phyloP scores from a whole-genome alignment of 2,797 vertebrate species.

The Champsocephalus gunnari region DNA sequence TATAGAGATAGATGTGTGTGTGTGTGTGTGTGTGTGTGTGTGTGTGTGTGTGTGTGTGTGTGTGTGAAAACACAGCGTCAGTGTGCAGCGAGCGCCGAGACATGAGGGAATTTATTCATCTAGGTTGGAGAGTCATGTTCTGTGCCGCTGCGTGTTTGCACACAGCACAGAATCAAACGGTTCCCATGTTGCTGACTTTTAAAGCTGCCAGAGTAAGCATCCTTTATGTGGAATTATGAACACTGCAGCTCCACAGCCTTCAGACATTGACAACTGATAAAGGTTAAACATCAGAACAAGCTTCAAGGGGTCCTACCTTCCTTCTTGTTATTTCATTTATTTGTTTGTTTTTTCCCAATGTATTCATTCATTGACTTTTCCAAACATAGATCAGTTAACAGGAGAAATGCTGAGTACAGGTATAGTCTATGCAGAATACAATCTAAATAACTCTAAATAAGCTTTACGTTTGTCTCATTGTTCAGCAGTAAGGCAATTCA shows the following conservation, averaged over 20 bases:
- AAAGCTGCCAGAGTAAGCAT: slow-evolving; percentile 20
- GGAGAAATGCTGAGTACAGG: too few relatives aligned
- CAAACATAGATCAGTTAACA: too few relatives aligned
- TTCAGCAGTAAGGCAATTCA: too few relatives aligned
- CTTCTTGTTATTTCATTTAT: too few relatives aligned
- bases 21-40: slow-evolving; percentile 16
- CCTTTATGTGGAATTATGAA: slow-evolving; percentile 50
- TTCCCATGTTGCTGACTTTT: slow-evolving; percentile 49
- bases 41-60: background rate
- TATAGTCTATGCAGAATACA: too few relatives aligned
- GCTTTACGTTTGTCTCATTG: too few relatives aligned
- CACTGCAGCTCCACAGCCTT: slow-evolving; percentile 28
- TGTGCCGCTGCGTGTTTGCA: slow-evolving; percentile 62
- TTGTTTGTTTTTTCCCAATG: too few relatives aligned
- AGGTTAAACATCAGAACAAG: slow-evolving; percentile 55
- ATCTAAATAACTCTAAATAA: too few relatives aligned
- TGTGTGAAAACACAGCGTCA: slow-evolving; percentile 57
- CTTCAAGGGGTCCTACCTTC: slow-evolving; percentile 10
- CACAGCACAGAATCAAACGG: slow-evolving; percentile 52
- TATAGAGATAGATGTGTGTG: slow-evolving; percentile 39
- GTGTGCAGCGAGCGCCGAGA: slow-evolving; percentile 29
- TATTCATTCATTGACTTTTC: too few relatives aligned
- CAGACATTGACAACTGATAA: slow-evolving; percentile 37
- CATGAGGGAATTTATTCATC: slow-evolving; percentile 30
- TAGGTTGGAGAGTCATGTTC: slow-evolving; percentile 8